Evolutionary conservation across 2,113 vertebrate genomes (phyloP).

Genomic region (Chamaea fasciata): DNA sequence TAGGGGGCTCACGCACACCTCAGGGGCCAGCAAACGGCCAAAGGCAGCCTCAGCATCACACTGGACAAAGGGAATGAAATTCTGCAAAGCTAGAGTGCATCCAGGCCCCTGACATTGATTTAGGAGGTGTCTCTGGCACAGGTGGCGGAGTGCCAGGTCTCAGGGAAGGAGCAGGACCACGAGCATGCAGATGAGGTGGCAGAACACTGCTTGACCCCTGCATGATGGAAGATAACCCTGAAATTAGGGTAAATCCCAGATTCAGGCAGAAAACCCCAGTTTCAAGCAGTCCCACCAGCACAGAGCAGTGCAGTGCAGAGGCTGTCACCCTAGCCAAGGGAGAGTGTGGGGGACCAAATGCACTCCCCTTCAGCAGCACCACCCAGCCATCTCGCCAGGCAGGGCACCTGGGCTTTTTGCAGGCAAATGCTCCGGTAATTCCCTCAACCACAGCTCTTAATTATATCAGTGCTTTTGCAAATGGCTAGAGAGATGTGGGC

Average conservation of each 20-base stretch:
- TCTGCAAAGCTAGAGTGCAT: not conserved
- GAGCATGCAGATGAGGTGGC: accelerated
- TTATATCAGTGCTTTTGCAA: constrained; percentile 24
- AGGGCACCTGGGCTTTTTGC: not conserved
- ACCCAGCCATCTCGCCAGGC: not conserved
- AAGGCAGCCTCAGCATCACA: not conserved
- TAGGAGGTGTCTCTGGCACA: not conserved
- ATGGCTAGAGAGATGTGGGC: not conserved
- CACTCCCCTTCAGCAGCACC: not conserved
- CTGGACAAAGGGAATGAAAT: not conserved
- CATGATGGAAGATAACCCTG: not conserved
- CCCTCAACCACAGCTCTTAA: constrained; percentile 40
- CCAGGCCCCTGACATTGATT: not conserved
- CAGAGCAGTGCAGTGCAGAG: not conserved
- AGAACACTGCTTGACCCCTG: not conserved
- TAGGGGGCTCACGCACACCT: accelerated
- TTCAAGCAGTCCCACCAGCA: not conserved
- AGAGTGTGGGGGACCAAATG: accelerated
- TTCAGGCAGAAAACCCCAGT: not conserved
- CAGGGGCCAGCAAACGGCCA: accelerated
- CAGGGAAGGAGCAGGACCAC: not conserved
- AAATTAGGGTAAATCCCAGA: not conserved
- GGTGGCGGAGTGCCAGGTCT: not conserved
- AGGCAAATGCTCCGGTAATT: constrained; percentile 17
- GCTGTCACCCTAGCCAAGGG: accelerated